Evolutionary conservation across 2,888 invertebrate species (phyloP).

Genomic region (Ametastegia equiseti): DNA sequence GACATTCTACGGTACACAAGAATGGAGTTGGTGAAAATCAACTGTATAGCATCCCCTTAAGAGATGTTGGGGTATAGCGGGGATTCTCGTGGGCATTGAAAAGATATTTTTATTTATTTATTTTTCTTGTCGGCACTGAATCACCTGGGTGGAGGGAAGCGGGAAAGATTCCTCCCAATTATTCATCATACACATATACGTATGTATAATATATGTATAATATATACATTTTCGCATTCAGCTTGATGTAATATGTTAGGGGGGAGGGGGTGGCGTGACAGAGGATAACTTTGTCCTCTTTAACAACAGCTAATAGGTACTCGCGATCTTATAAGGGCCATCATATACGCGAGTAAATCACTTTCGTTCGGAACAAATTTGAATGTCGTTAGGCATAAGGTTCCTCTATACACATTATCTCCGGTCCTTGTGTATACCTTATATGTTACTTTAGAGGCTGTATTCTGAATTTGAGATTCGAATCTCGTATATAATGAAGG

Average conservation of each 20-base stretch:
- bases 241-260: no score
- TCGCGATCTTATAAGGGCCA: neutral
- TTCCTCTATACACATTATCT: neutral
- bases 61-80: neutral
- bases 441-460: neutral
- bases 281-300: slow-evolving; percentile 9
- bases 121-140: no score
- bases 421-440: neutral
- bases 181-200: slow-evolving; percentile 15
- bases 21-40: no score
- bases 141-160: neutral
- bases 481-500: neutral
- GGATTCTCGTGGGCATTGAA: slow-evolving; percentile 4
- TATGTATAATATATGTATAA: no score
- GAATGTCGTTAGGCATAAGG: neutral
- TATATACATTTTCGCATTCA: neutral
- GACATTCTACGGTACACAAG: no score
- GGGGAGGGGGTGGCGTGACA: no score
- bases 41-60: no score
- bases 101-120: slow-evolving; percentile 20
- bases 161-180: slow-evolving; percentile 18
- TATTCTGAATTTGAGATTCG: neutral
- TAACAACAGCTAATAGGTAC: slow-evolving; percentile 17
- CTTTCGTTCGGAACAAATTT: slow-evolving; percentile 20
- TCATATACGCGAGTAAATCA: slow-evolving; percentile 13